Evolutionary conservation across 2,797 vertebrate species (phyloP).

Genomic region (Delichon dasypus): DNA sequence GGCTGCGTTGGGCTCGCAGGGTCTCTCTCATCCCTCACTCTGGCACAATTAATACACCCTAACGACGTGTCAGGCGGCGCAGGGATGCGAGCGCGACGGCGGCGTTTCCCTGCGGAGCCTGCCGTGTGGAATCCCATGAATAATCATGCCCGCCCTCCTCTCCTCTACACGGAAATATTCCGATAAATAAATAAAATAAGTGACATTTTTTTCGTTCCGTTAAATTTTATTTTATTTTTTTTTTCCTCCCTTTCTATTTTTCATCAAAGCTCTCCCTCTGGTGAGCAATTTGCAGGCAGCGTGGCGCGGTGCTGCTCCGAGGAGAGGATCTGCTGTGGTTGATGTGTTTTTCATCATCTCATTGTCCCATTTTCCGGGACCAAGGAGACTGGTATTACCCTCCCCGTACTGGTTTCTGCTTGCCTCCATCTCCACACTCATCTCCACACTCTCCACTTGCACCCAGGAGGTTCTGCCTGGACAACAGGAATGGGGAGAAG

Average conservation of each 20-base stretch:
- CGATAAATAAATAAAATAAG: constrained; percentile 49
- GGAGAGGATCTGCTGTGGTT: background rate
- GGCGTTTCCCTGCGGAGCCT: background rate
- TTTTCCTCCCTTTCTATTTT: background rate
- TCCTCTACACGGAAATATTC: background rate
- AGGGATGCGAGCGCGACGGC: background rate
- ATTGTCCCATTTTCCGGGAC: background rate
- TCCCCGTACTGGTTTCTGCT: background rate
- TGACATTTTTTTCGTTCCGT: background rate
- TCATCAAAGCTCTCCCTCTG: constrained; percentile 51
- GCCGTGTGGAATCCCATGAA: background rate
- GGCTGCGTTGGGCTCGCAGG: background rate
- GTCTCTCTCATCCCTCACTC: background rate
- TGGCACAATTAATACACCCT: background rate
- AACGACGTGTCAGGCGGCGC: background rate
- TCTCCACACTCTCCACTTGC: rapidly evolving
- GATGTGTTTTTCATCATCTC: background rate
- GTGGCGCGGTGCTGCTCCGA: background rate
- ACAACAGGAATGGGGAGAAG: background rate
- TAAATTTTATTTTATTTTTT: background rate
- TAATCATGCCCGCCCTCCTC: background rate
- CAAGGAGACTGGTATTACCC: background rate
- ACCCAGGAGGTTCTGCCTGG: rapidly evolving
- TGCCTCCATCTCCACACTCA: no score
- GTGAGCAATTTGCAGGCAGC: constrained; percentile 28